phyloP scores from a whole-genome alignment of 2,888 invertebrate species.

The Formica aserva region DNA sequence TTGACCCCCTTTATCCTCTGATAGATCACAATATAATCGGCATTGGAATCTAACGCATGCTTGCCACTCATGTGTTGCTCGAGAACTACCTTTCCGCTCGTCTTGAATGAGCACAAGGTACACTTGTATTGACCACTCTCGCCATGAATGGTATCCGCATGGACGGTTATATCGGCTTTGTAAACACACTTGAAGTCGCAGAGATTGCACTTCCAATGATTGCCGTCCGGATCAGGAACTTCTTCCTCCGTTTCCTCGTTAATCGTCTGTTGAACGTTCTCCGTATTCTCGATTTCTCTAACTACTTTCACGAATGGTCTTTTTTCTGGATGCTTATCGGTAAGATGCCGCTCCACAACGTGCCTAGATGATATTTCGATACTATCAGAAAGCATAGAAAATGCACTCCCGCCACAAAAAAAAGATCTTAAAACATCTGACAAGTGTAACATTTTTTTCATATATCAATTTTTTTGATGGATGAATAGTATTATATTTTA shows the following conservation, averaged over 20 bases:
- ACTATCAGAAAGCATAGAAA: conserved; percentile 76
- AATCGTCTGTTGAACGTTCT: conserved; percentile 74
- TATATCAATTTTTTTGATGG: conserved; percentile 19
- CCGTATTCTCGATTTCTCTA: conserved; percentile 85
- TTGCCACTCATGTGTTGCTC: conserved; percentile 88
- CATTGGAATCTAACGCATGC: conserved; percentile 86
- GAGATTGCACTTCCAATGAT: conserved; percentile 91
- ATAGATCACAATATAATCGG: conserved; percentile 85
- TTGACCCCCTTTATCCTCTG: conserved; percentile 85
- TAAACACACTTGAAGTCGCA: conserved; percentile 89
- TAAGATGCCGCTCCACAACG: conserved; percentile 89
- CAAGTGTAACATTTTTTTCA: conserved; percentile 57
- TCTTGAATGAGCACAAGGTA: conserved; percentile 89
- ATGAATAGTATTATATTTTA: not conserved
- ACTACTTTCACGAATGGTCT: conserved; percentile 86
- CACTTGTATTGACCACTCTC: conserved; percentile 91
- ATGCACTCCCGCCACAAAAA: conserved; percentile 17
- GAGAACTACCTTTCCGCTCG: conserved; percentile 87
- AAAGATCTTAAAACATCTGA: conserved; percentile 65
- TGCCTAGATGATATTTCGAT: conserved; percentile 82
- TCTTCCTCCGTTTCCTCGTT: conserved; percentile 80
- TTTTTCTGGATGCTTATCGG: conserved; percentile 88
- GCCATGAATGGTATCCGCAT: conserved; percentile 88
- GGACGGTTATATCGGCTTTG: conserved; percentile 88
- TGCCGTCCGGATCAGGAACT: conserved; percentile 85